Evolutionary conservation across 1,140 invertebrate species (phyloP), one percentile per base, ranked within the genome.

Genomic region (Polypedilum pembai): DNA sequence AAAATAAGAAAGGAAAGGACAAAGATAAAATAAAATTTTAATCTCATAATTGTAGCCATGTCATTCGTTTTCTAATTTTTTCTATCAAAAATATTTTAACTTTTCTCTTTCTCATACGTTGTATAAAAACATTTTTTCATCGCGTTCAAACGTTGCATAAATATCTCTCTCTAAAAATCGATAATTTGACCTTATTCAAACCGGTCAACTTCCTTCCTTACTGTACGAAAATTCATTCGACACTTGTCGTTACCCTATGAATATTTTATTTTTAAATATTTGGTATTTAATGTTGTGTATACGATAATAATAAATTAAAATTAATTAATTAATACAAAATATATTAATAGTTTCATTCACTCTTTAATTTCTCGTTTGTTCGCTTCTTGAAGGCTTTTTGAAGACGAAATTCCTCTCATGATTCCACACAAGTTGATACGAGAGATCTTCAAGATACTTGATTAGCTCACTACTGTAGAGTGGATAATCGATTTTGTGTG

Each of bases 401-500:
- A 69, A 69, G 0, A 69, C 17, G 10, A 69, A 69, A 69, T 69
- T 69, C 18, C 65, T 18, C 7, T 69, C 65, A 21, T 69, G 65
- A 69, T 69, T 69, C 65, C 65, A 69, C 65, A 69, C 65, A 8
- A 69, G 65, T 21, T 69, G 15, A 20, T 69, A 69, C 0, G 17
- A 69, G 5, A 69, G 17, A 69, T 69, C 65, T 18, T 69, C 65
- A 10, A 69, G 18, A 21, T 69, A 69, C 17, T 69, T 69, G 65
- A 69, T 69, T 18, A 69, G 17, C 18, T 69, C 65, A 69, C 65
- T 69, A 8, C n/a, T 18, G 18, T 69, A 69, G 10, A 69, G 17
- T 20, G 65, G 4, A 69, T 69, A 69, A 69, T 69, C 65, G 18
- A 69, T 69, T 20, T 69, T 69, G 18, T 69, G 65, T 20, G 65